Conservation (phyloP, 2,113 vertebrate species). For the Alces alces region DNA sequence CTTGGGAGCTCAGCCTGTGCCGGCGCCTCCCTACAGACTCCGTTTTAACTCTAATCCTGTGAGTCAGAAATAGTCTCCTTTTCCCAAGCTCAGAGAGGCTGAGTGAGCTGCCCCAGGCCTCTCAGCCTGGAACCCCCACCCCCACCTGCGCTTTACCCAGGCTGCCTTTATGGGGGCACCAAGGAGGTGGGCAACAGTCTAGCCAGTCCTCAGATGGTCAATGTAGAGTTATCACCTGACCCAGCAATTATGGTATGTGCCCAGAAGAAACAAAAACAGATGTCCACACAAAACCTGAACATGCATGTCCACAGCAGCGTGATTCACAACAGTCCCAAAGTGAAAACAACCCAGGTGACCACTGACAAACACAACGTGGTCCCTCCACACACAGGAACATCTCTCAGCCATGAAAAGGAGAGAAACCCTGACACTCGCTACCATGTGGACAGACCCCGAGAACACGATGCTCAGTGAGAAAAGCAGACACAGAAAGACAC, state of each 20-base stretch:
- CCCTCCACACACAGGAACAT: too few relatives aligned
- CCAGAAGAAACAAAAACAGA: neutral
- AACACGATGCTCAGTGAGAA: neutral
- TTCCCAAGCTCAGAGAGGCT: neutral
- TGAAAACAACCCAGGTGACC: neutral
- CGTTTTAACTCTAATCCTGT: neutral
- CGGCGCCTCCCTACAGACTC: neutral
- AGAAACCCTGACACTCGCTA: accelerated
- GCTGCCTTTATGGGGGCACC: neutral
- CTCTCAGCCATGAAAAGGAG: neutral
- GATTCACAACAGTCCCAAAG: neutral
- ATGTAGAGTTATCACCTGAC: neutral
- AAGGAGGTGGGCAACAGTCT: neutral
- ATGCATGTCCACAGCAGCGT: neutral
- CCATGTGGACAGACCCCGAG: neutral
- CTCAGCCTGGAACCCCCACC: neutral
- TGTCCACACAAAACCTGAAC: neutral
- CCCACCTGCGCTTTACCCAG: neutral
- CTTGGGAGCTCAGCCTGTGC: neutral
- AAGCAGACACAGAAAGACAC: neutral
- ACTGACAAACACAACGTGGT: neutral
- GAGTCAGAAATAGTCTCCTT: neutral
- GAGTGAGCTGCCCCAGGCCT: neutral
- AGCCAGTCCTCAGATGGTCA: too few relatives aligned
- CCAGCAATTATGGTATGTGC: accelerated